Conservation (phyloP, 2,888 invertebrate genomes). For the Agrilus biguttatus region DNA sequence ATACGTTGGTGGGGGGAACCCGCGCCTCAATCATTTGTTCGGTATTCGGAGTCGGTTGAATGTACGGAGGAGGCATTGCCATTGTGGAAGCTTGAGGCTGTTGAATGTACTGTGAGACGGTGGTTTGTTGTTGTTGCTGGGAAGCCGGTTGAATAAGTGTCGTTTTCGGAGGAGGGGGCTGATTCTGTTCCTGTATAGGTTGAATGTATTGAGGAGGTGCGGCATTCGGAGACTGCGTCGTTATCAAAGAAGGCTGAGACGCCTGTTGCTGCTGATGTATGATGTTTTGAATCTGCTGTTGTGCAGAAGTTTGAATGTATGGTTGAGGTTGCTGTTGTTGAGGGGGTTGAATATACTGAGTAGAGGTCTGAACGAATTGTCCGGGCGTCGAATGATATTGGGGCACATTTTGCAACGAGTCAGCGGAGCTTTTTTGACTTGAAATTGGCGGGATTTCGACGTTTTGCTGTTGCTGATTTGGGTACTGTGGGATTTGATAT, state of each 20-base stretch:
- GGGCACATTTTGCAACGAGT: conserved; percentile 3
- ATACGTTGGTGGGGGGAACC: conserved; percentile 1
- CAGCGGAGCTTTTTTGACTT: conserved; percentile 7
- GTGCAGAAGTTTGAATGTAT: conserved; percentile 1
- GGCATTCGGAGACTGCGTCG: conserved; percentile 2
- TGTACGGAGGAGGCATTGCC: neutral
- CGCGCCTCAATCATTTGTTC: neutral
- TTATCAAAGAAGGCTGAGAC: neutral
- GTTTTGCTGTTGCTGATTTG: conserved; percentile 1
- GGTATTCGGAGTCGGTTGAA: conserved; percentile 3
- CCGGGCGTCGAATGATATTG: neutral
- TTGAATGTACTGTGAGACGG: conserved; percentile 1
- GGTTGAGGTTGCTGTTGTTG: conserved; percentile 4
- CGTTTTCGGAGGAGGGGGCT: neutral
- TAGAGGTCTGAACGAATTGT: neutral
- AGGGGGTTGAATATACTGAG: conserved; percentile 1
- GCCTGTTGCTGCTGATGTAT: neutral
- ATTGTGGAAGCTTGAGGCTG: conserved; percentile 1
- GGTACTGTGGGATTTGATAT: conserved; percentile 3
- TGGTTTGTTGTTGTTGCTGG: neutral
- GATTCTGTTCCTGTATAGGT: conserved; percentile 1
- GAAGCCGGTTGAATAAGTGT: neutral
- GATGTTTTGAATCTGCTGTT: neutral
- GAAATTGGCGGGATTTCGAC: neutral
- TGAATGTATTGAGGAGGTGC: conserved; percentile 9